phyloP scores from a whole-genome alignment of 2,113 vertebrate genomes.

The Chrysemys picta region DNA sequence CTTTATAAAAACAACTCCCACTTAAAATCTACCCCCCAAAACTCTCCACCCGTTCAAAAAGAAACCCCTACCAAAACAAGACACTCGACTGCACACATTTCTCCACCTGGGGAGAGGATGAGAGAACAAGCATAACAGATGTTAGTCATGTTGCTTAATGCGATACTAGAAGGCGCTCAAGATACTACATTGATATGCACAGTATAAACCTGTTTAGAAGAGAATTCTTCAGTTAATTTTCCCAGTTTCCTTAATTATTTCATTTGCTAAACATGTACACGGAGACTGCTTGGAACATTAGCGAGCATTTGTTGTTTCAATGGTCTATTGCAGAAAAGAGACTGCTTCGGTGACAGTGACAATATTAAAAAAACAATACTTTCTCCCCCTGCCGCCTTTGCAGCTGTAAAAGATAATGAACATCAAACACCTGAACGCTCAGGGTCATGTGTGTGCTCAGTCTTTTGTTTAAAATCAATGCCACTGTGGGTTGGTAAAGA shows the following conservation, averaged over 20 bases:
- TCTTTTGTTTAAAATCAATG: not conserved
- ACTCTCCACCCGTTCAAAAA: not conserved
- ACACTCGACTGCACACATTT: not conserved
- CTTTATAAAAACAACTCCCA: not conserved
- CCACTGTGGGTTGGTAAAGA: not conserved
- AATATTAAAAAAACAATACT: not conserved
- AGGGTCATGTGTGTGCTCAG: not conserved
- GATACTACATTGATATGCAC: not conserved
- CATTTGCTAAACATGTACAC: accelerated
- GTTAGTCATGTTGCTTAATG: not conserved
- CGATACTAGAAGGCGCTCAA: not conserved
- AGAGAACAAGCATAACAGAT: not conserved
- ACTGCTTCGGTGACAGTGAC: not conserved
- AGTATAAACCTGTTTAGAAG: not conserved
- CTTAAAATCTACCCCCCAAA: not conserved
- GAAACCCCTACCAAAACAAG: not conserved
- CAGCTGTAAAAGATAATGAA: not conserved
- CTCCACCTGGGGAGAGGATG: not conserved
- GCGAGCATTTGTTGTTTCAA: not conserved
- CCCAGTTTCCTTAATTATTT: not conserved
- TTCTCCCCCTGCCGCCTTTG: not conserved
- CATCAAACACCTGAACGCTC: not conserved
- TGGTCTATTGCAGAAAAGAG: not conserved
- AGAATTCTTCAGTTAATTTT: not conserved
- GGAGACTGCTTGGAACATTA: not conserved